Evolutionary conservation across 2,888 invertebrate genomes (phyloP), one percentile per base, ranked within the genome.

Genomic region (Drosophila yooni): DNA sequence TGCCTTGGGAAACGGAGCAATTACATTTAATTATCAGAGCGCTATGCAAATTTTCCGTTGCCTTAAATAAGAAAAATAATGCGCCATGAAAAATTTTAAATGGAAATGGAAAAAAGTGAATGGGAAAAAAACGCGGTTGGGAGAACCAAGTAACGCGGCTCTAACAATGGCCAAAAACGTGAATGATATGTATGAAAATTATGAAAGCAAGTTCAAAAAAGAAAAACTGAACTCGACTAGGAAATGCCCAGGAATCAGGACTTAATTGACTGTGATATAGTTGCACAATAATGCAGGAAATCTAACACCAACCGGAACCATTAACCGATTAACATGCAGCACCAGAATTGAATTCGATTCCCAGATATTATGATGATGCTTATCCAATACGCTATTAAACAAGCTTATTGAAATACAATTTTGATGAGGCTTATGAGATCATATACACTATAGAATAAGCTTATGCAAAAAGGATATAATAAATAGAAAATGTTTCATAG

Each of bases 21-120:
- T 81, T 83, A 83, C 70, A 81, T 81, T 81, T 81, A 81, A 83
- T 81, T 81, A 81, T 81, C 74, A 77, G 67, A 64, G 74, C 70
- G 63, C 76, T 73, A 81, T 83, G 77, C 70, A 81, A 76, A 73
- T 73, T 74, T 63, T 34, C 61, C 58, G 62, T 71, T 50, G 56
- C 59, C 59, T 64, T 73, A 73, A 73, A 66, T 73, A 73, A 73
- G 51, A 66, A 73, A 73, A 73, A 73, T 66, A 73, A 73, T 73
- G 73, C 73, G 74, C 36, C 58, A 73, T 73, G 56, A 73, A 73
- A 73, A 36, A 60, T 73, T 65, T 50, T 3, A 54, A 54, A 36
- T 38, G 27, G 36, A 52, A 33, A 21, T 7, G 33, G 21, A 34
- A 34, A 15, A 53, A 21, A 21, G 18, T 25, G 48, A 18, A 48